phyloP scores from a whole-genome alignment of 2,113 vertebrate species.

The Budorcas taxicolor region DNA sequence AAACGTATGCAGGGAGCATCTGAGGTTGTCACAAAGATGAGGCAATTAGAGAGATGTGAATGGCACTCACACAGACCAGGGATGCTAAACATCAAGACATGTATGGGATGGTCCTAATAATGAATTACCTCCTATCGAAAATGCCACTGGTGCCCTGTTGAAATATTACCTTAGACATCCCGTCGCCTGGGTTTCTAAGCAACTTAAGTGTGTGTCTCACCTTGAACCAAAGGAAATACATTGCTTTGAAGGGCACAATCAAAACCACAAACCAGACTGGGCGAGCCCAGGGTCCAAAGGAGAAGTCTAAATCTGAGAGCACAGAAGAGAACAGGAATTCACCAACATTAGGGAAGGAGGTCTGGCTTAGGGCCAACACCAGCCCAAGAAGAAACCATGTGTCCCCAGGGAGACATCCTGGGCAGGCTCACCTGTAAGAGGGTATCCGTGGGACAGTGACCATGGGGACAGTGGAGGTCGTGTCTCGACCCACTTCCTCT shows the following conservation, averaged over 20 bases:
- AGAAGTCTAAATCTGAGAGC: constrained; percentile 16
- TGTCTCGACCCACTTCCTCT: constrained; percentile 69
- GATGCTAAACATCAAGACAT: not conserved
- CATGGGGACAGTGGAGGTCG: constrained; percentile 77
- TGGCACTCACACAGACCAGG: not conserved
- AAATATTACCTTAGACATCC: not conserved
- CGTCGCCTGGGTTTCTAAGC: not conserved
- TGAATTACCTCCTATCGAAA: not conserved
- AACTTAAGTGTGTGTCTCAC: not conserved
- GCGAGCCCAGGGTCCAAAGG: not conserved
- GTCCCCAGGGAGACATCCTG: not conserved
- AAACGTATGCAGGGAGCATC: not conserved
- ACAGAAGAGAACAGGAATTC: not conserved
- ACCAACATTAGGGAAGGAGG: not conserved
- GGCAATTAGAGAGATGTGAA: not conserved
- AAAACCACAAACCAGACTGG: constrained; percentile 18
- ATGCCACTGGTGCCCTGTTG: not conserved
- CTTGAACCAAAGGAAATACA: constrained; percentile 35
- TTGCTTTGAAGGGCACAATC: not conserved
- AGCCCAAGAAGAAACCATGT: not conserved
- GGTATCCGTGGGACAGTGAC: constrained; percentile 90
- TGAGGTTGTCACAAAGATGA: not conserved
- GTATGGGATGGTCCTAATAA: not conserved
- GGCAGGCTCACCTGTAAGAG: constrained; percentile 86
- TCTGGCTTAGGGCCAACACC: not conserved